Percentiles rank a stretch among this genome's conserved stretches.
Conservation (phyloP, 2,797 vertebrate genomes). For the Protonibea diacanthus region DNA sequence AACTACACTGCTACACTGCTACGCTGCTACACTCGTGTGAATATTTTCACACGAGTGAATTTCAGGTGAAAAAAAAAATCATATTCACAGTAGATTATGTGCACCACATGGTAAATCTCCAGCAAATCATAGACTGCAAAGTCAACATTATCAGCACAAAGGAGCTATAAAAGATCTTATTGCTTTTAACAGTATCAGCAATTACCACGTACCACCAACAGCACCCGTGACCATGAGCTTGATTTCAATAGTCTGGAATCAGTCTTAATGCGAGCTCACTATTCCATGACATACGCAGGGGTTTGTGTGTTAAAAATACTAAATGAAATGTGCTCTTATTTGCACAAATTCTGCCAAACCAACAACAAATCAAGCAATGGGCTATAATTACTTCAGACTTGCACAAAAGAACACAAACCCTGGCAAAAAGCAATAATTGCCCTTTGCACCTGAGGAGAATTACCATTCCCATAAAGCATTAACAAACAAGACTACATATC, state of each 20-base stretch:
- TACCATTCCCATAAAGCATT: slow-evolving; percentile 57
- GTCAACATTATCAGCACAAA: not conserved
- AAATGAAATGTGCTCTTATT: slow-evolving; percentile 32
- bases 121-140: not conserved
- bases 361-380: slow-evolving; percentile 46
- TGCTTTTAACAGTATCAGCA: not conserved
- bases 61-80: not conserved
- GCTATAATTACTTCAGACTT: slow-evolving; percentile 58
- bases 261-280: not conserved
- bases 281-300: not conserved
- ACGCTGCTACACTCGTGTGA: too few relatives aligned
- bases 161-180: not conserved
- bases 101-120: not conserved
- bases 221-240: not conserved
- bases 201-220: not conserved
- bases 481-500: slow-evolving; percentile 60
- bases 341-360: slow-evolving; percentile 33
- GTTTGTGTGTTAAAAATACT: not conserved
- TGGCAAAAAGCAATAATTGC: slow-evolving; percentile 55
- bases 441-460: slow-evolving; percentile 60
- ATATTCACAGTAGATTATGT: slow-evolving; percentile 6
- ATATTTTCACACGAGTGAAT: slow-evolving; percentile 9
- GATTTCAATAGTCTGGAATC: slow-evolving; percentile 9
- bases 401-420: slow-evolving; percentile 52
- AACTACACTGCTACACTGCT: not conserved